These are phyloP conservation scores for Platalea minor DNA, from an alignment of 2,797 vertebrate genomes.

Conservation along the genomic window DNA sequence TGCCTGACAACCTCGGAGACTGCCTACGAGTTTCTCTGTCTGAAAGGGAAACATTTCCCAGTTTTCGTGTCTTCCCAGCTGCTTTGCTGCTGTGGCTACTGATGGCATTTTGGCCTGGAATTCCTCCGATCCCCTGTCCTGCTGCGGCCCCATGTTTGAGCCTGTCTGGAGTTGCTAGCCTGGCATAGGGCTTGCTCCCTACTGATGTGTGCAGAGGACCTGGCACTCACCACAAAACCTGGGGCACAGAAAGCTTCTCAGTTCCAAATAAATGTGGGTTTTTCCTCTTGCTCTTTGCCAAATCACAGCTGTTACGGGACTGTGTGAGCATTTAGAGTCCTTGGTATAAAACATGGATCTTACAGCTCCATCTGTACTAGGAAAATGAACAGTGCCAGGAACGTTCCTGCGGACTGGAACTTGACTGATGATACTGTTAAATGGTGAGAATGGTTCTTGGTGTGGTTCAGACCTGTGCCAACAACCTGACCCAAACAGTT, in stretches of 20 bases:
- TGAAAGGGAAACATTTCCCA: background rate
- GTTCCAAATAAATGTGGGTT: background rate
- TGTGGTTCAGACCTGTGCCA: background rate
- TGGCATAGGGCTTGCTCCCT: background rate
- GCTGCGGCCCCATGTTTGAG: background rate
- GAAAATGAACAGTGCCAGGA: background rate
- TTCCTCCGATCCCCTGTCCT: background rate
- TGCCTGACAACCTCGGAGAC: background rate
- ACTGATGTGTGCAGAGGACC: background rate
- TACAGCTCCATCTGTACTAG: background rate
- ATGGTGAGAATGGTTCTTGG: background rate
- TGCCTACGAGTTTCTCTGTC: background rate
- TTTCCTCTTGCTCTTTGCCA: background rate
- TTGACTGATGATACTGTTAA: background rate
- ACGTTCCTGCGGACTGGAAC: background rate
- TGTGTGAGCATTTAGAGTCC: background rate
- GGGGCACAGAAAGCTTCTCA: background rate
- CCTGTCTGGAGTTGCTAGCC: background rate
- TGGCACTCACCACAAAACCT: background rate
- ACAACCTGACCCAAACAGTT: background rate
- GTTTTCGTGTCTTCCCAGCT: background rate
- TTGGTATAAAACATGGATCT: rapidly evolving
- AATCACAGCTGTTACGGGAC: background rate
- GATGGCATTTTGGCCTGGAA: background rate
- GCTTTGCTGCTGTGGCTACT: background rate